Base-by-base conservation (phyloP, 2,113 vertebrate genomes). In the Lucifuga dentata region DNA sequence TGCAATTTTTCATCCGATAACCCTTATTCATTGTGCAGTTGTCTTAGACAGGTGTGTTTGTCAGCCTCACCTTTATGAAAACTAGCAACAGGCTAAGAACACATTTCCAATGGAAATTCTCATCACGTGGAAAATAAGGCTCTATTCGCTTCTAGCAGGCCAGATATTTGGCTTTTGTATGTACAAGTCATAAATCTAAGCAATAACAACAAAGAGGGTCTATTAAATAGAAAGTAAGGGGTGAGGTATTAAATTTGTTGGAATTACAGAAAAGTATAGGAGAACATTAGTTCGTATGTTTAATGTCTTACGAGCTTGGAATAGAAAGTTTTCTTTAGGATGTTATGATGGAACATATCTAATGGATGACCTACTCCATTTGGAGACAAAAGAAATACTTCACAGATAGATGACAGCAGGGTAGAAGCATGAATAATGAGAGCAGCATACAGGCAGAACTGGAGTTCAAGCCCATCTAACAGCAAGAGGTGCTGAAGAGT, bases 21-120 rank as follows among this genome's bases (percentile, higher is more conserved):
- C 50, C n/a, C 23, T 39, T 3, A 0, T 10, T 10, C 64, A 62
- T 41, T 21, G 8, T 41, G 17, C 38, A 46, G 51, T 58, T 45
- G 20, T 51, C 36, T 11, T 4, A 32, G 32, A 56, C 38, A 55
- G 36, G 38, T 8, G 12, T 11, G 20, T 49, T 8, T n/a, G 36
- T 46, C 13, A 23, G 55, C 33, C 55, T 32, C 64, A 49, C 53
- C 68, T 62, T 68, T 61, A 73, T 68, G 72, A 61, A 80, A 76
- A 80, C 20, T 5, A 76, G 20, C 53, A 40, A 55, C 59, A 26
- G 24, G 36, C 26, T 23, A 11, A 24, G 20, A 46, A 26, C 20
- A 11, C 11, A 55, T 52, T 83, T 38, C 11, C 24, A 55, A 48
- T 51, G 43, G 41, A 74, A 70, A 66, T 35, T 49, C 35, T 39